phyloP scores from a whole-genome alignment of 2,888 invertebrate species.

The Odontocolon sp. region DNA sequence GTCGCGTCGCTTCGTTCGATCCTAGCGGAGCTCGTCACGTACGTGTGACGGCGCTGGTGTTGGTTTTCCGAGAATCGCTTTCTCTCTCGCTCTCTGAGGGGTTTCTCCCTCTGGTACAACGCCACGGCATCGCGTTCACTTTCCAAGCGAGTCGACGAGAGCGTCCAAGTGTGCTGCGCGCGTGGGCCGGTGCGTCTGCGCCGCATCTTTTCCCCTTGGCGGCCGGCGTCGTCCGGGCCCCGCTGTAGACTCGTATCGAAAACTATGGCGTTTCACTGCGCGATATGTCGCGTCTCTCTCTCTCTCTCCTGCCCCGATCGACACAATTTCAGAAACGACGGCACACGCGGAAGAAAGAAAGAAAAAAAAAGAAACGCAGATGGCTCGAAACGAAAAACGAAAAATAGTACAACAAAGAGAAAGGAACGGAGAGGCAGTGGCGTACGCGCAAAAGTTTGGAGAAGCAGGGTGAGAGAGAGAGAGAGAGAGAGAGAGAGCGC shows the following conservation, averaged over 20 bases:
- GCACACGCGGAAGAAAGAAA: constrained; percentile 1
- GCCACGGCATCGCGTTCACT: too few relatives aligned
- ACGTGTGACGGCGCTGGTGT: neutral
- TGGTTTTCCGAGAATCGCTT: neutral
- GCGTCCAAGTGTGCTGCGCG: too few relatives aligned
- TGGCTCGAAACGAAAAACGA: neutral
- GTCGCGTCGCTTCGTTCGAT: constrained; percentile 16
- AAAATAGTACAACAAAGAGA: too few relatives aligned
- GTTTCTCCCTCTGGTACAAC: neutral
- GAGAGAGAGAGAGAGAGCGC: too few relatives aligned
- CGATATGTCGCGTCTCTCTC: too few relatives aligned
- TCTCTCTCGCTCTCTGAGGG: neutral
- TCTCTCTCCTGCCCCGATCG: neutral
- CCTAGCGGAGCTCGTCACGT: constrained; percentile 22
- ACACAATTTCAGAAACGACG: constrained; percentile 26
- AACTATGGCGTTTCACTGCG: too few relatives aligned
- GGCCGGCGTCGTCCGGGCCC: neutral
- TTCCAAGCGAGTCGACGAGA: neutral
- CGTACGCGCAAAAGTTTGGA: too few relatives aligned
- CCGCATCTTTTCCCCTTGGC: constrained; percentile 36
- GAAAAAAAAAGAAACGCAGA: constrained; percentile 6
- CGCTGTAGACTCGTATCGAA: too few relatives aligned
- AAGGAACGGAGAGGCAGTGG: too few relatives aligned
- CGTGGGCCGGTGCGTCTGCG: constrained; percentile 39
- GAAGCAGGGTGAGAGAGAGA: too few relatives aligned